Conservation (phyloP, 1,140 invertebrate species). For the Mercenaria mercenaria region DNA sequence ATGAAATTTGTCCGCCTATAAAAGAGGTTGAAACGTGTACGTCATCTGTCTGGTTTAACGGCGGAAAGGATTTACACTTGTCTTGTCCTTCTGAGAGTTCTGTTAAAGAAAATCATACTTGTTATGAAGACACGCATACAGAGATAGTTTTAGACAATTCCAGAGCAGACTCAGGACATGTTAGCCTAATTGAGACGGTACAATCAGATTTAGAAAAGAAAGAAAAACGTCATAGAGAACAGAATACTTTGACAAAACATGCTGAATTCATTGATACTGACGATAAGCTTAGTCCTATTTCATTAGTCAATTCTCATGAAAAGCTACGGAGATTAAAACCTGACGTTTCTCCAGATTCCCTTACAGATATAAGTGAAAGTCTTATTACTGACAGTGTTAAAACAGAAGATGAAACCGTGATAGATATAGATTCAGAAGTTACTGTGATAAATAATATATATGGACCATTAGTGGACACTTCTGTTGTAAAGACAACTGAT, state of each 20-base stretch:
- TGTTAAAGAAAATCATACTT: background rate
- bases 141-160: background rate
- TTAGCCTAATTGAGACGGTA: conserved; percentile 11
- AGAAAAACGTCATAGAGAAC: background rate
- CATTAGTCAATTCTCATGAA: background rate
- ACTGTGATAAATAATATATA: conserved; percentile 22
- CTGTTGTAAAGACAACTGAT: background rate
- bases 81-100: background rate
- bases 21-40: background rate
- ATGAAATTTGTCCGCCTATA: background rate
- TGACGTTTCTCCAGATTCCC: conserved; percentile 44
- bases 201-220: background rate
- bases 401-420: conserved; percentile 18
- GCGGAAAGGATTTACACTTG: background rate
- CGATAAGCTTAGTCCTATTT: background rate
- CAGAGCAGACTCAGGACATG: conserved; percentile 48
- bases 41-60: background rate
- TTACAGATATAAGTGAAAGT: conserved; percentile 61
- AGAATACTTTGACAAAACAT: background rate
- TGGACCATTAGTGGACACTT: conserved; percentile 14
- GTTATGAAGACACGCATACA: background rate
- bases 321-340: background rate
- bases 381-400: conserved; percentile 42
- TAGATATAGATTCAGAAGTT: background rate
- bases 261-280: background rate